phyloP scores from a whole-genome alignment of 2,797 vertebrate genomes.

The Hemibagrus guttatus region DNA sequence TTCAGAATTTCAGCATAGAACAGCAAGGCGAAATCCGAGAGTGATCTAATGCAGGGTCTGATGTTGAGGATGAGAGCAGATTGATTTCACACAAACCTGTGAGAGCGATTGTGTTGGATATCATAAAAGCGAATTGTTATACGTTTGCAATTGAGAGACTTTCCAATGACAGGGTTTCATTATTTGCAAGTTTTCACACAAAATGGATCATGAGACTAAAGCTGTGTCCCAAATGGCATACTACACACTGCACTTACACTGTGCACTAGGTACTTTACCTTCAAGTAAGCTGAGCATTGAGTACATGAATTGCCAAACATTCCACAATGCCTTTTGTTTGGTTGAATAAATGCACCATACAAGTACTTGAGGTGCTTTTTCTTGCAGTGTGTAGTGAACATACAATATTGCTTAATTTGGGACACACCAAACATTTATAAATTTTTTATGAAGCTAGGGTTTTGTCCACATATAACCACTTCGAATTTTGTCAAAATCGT shows the following conservation, averaged over 20 bases:
- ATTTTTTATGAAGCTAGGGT: not conserved
- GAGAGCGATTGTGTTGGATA: not conserved
- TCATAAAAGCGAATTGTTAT: not conserved
- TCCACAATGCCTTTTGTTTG: no score
- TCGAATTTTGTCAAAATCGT: not conserved
- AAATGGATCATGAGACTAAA: not conserved
- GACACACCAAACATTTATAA: no score
- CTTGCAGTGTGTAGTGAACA: no score
- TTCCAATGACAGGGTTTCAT: not conserved
- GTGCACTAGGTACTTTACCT: no score
- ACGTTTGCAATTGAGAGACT: not conserved
- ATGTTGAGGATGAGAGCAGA: not conserved
- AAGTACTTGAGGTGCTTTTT: no score
- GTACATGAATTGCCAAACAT: no score
- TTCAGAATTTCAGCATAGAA: not conserved
- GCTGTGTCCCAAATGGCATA: no score
- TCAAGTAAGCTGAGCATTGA: no score
- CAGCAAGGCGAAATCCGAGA: not conserved
- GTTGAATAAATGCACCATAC: no score
- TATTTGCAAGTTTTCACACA: not conserved
- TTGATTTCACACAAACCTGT: conserved; percentile 3
- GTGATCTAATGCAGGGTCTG: not conserved
- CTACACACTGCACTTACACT: no score
- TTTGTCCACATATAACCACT: not conserved
- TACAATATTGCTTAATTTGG: no score